These are phyloP conservation scores for Protophormia terraenovae DNA, from an alignment of 2,888 invertebrate species.

Conservation along the genomic window DNA sequence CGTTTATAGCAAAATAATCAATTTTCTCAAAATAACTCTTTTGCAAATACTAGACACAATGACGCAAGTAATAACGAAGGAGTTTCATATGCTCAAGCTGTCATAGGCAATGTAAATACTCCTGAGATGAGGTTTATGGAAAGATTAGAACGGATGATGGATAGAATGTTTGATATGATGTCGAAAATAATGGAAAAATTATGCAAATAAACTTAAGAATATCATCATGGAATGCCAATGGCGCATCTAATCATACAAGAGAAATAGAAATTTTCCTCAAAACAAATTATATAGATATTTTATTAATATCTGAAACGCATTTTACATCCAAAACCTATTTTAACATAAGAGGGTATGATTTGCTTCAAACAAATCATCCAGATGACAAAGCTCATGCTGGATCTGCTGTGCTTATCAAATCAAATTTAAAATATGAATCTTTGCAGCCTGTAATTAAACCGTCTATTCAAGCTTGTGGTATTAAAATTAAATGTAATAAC, in stretches of 20 bases:
- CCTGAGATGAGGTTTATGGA: slow-evolving; percentile 2
- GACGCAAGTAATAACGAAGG: neutral
- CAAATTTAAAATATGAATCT: slow-evolving; percentile 24
- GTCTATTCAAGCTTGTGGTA: neutral
- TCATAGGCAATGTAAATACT: neutral
- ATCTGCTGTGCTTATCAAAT: slow-evolving; percentile 50
- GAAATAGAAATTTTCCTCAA: slow-evolving; percentile 47
- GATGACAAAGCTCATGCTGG: slow-evolving; percentile 53
- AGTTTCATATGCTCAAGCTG: slow-evolving; percentile 13
- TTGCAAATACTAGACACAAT: neutral
- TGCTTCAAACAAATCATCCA: slow-evolving; percentile 43
- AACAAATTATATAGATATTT: slow-evolving; percentile 32
- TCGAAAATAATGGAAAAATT: slow-evolving; percentile 34
- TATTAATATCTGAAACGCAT: slow-evolving; percentile 54
- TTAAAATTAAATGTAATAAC: neutral
- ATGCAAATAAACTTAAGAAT: slow-evolving; percentile 38
- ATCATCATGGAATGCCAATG: slow-evolving; percentile 27
- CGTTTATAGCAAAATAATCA: neutral
- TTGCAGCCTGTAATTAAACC: neutral
- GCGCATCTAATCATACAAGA: slow-evolving; percentile 33
- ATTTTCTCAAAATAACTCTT: neutral
- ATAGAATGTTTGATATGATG: slow-evolving; percentile 32
- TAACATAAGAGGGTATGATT: slow-evolving; percentile 46
- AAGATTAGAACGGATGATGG: slow-evolving; percentile 12
- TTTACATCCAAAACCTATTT: slow-evolving; percentile 54